These are phyloP conservation scores for Dynastes tityus DNA, from an alignment of 2,888 invertebrate species.

Conservation along the genomic window DNA sequence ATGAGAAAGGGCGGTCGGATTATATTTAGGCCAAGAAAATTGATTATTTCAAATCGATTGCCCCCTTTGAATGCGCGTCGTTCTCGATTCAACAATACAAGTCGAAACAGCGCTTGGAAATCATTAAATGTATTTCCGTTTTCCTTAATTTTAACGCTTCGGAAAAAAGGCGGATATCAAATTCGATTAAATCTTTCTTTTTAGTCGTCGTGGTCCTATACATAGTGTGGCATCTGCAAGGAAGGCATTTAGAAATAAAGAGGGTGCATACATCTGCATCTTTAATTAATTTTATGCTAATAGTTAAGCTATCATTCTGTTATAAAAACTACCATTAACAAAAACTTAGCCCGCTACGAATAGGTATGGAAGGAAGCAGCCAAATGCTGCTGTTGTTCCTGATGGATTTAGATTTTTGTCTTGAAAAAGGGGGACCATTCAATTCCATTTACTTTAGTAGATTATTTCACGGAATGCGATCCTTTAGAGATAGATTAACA, in stretches of 20 bases:
- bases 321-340: conserved; percentile 41
- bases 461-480: conserved; percentile 1
- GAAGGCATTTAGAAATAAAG: conserved; percentile 21
- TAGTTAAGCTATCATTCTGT: conserved; percentile 37
- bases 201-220: neutral
- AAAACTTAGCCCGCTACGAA: conserved; percentile 11
- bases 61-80: neutral
- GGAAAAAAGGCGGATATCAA: conserved; percentile 9
- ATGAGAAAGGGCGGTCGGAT: neutral
- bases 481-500: neutral
- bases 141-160: conserved; percentile 10
- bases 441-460: neutral
- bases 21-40: conserved; percentile 9
- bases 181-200: conserved; percentile 15
- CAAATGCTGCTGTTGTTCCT: no score
- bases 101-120: neutral
- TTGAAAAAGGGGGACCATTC: neutral
- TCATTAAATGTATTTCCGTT: conserved; percentile 5
- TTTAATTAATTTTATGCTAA: conserved; percentile 40
- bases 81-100: neutral
- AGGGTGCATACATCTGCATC: conserved; percentile 43
- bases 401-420: neutral
- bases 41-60: conserved; percentile 7
- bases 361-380: neutral
- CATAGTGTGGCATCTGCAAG: conserved; percentile 31